These are phyloP conservation scores for Rallus crepitans DNA, from an alignment of 2,797 vertebrate genomes.

Conservation along the genomic window DNA sequence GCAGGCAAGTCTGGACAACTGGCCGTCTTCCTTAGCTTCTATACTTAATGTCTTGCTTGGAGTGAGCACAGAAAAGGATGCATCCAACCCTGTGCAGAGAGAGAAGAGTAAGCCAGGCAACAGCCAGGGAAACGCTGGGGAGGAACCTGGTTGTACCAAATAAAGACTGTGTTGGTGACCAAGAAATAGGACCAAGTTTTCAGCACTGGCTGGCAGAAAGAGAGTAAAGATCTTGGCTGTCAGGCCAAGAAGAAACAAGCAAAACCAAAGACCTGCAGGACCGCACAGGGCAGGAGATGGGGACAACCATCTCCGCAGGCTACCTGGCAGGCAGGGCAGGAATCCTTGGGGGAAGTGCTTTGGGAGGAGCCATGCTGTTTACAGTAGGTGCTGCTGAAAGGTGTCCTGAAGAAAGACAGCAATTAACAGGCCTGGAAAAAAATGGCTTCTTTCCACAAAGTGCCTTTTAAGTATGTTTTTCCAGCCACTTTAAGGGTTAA, in stretches of 20 bases:
- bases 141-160: neutral
- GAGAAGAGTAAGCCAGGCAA: neutral
- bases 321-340: neutral
- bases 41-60: neutral
- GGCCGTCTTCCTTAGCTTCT: neutral
- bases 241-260: neutral
- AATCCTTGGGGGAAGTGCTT: neutral
- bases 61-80: neutral
- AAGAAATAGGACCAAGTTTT: fast-evolving
- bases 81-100: neutral
- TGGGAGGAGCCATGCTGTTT: constrained; percentile 10
- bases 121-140: neutral
- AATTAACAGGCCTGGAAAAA: constrained; percentile 49
- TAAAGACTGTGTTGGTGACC: neutral
- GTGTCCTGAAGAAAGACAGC: constrained; percentile 57
- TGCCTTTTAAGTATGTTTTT: constrained; percentile 69
- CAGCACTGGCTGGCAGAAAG: neutral
- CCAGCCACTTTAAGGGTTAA: constrained; percentile 76
- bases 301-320: neutral
- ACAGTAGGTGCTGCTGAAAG: constrained; percentile 47
- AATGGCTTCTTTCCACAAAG: constrained; percentile 53
- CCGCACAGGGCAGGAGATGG: fast-evolving
- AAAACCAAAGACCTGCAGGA: neutral
- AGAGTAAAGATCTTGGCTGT: neutral
- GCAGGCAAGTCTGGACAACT: neutral